phyloP scores from a whole-genome alignment of 2,113 vertebrate species.

The Alethe diademata region DNA sequence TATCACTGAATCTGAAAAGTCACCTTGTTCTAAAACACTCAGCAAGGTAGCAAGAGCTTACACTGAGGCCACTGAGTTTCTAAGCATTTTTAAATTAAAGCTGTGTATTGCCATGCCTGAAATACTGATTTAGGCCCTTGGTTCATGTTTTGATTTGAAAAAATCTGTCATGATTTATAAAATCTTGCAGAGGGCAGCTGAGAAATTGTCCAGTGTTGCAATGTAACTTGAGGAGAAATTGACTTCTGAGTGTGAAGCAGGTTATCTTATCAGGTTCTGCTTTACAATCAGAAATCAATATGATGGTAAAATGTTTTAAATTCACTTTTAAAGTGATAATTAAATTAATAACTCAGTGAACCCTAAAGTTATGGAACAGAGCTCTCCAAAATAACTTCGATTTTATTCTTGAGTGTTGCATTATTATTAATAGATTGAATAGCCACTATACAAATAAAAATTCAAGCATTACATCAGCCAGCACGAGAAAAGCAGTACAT shows the following conservation, averaged over 20 bases:
- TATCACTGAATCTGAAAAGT: background rate
- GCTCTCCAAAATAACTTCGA: background rate
- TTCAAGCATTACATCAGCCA: fast-evolving
- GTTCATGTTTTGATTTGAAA: background rate
- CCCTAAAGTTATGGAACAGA: background rate
- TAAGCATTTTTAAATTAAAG: background rate
- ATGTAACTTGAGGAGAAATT: background rate
- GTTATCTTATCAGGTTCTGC: background rate
- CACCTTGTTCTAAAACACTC: background rate
- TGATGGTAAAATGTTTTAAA: background rate
- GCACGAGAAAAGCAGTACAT: fast-evolving
- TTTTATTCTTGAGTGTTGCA: background rate
- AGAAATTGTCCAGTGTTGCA: background rate
- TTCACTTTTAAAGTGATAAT: background rate
- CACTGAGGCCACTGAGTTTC: background rate
- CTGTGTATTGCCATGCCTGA: background rate
- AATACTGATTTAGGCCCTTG: background rate
- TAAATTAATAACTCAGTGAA: background rate
- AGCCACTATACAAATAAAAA: background rate
- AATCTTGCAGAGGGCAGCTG: background rate
- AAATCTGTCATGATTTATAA: background rate
- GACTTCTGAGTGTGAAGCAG: background rate
- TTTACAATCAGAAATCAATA: background rate
- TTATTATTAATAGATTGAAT: background rate
- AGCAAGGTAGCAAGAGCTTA: background rate